These are phyloP conservation scores for Hemithea aestivaria DNA, from an alignment of 2,888 invertebrate genomes.

Conservation along the genomic window DNA sequence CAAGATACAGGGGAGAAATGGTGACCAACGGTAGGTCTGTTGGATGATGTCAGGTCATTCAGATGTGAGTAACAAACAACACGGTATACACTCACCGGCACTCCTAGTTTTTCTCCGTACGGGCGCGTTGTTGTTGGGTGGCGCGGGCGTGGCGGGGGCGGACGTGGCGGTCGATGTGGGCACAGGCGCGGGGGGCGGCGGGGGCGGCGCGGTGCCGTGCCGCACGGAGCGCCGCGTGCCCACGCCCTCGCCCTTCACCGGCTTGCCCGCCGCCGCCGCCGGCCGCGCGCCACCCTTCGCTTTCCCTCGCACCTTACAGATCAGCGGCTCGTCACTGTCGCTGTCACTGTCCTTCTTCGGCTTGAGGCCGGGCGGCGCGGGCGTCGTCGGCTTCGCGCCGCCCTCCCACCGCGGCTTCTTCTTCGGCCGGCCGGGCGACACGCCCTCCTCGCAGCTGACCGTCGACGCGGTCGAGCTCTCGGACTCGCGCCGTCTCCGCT, in stretches of 20 bases:
- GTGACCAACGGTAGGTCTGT: too few relatives aligned
- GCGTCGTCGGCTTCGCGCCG: conserved; percentile 57
- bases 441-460: conserved; percentile 78
- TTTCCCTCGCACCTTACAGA: conserved; percentile 82
- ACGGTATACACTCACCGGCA: conserved; percentile 76
- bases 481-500: conserved; percentile 88
- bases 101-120: conserved; percentile 83
- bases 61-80: too few relatives aligned
- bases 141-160: conserved; percentile 45
- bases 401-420: conserved; percentile 60
- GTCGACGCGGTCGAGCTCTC: conserved; percentile 85
- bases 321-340: conserved; percentile 89
- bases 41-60: too few relatives aligned
- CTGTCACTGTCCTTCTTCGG: conserved; percentile 84
- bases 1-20: too few relatives aligned
- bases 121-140: conserved; percentile 45
- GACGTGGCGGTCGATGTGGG: conserved; percentile 27
- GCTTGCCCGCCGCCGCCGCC: conserved; percentile 29
- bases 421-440: conserved; percentile 55
- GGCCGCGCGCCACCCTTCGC: conserved; percentile 37
- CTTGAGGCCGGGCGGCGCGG: conserved; percentile 53
- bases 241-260: conserved; percentile 60
- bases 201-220: conserved; percentile 47
- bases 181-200: conserved; percentile 45
- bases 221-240: conserved; percentile 79